Evolutionary conservation across 1,140 invertebrate species (phyloP).

Genomic region (Caligus rogercresseyi): DNA sequence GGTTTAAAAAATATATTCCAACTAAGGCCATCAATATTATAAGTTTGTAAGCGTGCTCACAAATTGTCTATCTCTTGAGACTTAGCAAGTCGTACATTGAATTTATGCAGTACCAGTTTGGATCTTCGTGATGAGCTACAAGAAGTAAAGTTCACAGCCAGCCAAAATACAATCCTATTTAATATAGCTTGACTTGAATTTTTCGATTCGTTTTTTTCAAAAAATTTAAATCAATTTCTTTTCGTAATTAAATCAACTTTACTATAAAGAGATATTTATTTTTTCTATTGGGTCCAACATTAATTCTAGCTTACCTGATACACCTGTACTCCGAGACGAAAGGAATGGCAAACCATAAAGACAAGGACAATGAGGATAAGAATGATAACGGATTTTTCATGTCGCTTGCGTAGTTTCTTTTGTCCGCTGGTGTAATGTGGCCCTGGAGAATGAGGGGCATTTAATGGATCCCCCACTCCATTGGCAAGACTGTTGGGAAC

Average conservation of each 20-base stretch:
- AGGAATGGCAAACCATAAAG: conserved; percentile 15
- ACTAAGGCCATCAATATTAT: too few relatives aligned
- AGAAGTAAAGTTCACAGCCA: too few relatives aligned
- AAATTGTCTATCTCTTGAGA: too few relatives aligned
- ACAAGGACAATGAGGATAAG: conserved; percentile 10
- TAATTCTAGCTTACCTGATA: conserved; percentile 7
- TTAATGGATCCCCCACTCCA: too few relatives aligned
- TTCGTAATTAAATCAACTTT: background rate
- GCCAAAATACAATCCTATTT: background rate
- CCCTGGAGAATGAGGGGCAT: background rate
- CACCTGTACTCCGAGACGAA: conserved; percentile 6
- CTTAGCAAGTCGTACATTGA: too few relatives aligned
- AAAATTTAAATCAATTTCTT: background rate
- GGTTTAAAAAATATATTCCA: too few relatives aligned
- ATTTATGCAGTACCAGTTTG: too few relatives aligned
- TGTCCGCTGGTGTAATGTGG: background rate
- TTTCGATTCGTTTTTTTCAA: background rate
- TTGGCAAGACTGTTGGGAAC: background rate
- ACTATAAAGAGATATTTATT: background rate
- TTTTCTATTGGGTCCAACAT: too few relatives aligned
- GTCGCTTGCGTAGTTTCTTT: background rate
- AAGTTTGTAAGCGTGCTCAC: too few relatives aligned
- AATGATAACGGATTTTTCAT: conserved; percentile 17
- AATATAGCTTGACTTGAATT: background rate
- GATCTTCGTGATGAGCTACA: too few relatives aligned